Evolutionary conservation across 2,888 invertebrate genomes (phyloP).

Genomic region (Odontocolon sp.): DNA sequence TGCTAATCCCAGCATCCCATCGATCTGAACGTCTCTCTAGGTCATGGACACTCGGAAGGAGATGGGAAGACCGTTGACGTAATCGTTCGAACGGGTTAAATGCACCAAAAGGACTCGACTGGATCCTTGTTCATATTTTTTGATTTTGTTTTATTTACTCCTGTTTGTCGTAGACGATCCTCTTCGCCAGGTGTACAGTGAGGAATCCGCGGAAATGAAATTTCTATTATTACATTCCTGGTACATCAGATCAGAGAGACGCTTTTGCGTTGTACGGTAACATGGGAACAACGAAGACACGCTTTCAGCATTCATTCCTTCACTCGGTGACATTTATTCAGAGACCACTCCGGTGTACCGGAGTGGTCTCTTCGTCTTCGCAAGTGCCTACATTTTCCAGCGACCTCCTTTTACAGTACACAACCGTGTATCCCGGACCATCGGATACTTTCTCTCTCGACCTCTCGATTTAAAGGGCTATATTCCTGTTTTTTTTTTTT

Average conservation of each 20-base stretch:
- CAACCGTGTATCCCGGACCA: no score
- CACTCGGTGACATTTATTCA: conserved; percentile 16
- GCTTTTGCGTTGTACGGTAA: conserved; percentile 20
- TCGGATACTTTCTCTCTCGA: no score
- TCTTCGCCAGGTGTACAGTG: conserved; percentile 41
- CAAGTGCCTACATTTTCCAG: no score
- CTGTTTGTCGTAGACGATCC: background rate
- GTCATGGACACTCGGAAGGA: conserved; percentile 10
- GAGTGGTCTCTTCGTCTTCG: no score
- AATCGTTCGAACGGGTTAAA: conserved; percentile 39
- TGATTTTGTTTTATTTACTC: conserved; percentile 10
- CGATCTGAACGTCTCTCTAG: conserved; percentile 25
- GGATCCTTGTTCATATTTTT: background rate
- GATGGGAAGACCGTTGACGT: conserved; percentile 40
- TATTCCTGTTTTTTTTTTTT: no score
- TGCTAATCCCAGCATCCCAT: conserved; percentile 34
- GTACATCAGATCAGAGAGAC: conserved; percentile 14
- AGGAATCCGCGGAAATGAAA: conserved; percentile 59
- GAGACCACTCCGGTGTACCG: background rate
- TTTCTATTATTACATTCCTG: conserved; percentile 57
- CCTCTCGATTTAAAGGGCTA: no score
- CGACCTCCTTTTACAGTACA: no score
- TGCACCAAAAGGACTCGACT: background rate
- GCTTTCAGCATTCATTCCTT: background rate
- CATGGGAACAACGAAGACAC: conserved; percentile 16